Percentiles rank a stretch among this genome's conserved stretches.
Conservation (phyloP, 2,888 invertebrate genomes). For the Candidula unifasciata region DNA sequence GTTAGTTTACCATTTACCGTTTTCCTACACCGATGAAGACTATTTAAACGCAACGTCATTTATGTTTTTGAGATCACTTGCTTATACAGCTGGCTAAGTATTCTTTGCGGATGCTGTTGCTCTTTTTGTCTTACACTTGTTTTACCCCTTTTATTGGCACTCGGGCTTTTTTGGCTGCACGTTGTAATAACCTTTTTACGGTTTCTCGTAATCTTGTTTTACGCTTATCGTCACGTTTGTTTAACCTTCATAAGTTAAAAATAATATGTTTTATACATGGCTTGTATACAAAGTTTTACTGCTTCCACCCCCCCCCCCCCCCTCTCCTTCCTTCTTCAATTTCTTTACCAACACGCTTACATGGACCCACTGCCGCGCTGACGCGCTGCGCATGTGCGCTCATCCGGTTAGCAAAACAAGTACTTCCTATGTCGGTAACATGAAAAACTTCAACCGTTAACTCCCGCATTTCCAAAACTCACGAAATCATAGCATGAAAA, state of each 20-base stretch:
- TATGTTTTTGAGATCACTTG: neutral
- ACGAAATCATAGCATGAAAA: slow-evolving; percentile 10
- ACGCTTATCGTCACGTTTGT: neutral
- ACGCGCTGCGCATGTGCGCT: neutral
- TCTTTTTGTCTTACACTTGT: no score
- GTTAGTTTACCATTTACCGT: no score
- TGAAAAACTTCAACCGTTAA: slow-evolving; percentile 24
- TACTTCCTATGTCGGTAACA: neutral
- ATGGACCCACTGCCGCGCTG: slow-evolving; percentile 1
- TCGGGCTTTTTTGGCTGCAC: neutral
- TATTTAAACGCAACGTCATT: no score
- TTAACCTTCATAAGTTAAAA: neutral
- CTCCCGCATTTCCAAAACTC: neutral
- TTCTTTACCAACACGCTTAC: slow-evolving; percentile 9
- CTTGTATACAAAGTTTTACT: neutral
- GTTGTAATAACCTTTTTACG: neutral
- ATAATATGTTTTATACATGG: neutral
- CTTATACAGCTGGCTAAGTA: no score
- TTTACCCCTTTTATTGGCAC: neutral
- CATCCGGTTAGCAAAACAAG: slow-evolving; percentile 30
- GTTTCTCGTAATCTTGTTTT: neutral
- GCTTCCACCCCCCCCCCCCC: neutral
- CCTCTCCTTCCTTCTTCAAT: no score
- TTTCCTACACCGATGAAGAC: no score
- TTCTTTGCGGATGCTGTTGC: no score